These are phyloP conservation scores for Lycaena phlaeas DNA, from an alignment of 2,888 invertebrate genomes.

Conservation along the genomic window DNA sequence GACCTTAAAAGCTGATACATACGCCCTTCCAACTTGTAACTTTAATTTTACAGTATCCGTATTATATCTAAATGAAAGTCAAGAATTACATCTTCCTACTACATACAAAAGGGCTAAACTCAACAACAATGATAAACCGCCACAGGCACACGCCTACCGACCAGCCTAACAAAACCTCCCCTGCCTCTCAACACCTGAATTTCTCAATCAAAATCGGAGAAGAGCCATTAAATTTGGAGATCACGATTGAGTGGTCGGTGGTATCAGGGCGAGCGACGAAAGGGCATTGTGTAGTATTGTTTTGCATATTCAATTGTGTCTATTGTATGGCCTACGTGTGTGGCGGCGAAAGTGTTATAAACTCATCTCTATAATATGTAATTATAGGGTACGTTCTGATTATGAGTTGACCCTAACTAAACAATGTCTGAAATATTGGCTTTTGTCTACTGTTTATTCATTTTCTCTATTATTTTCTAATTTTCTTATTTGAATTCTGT, in stretches of 20 bases:
- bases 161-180: constrained; percentile 33
- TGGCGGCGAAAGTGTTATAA: constrained; percentile 27
- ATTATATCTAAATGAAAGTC: background rate
- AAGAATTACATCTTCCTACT: constrained; percentile 26
- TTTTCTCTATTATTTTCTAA: too few species aligned
- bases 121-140: constrained; percentile 55
- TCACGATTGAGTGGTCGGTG: constrained; percentile 35
- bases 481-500: too few species aligned
- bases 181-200: constrained; percentile 17
- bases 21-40: background rate
- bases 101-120: constrained; percentile 38
- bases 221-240: constrained; percentile 27
- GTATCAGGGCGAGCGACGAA: constrained; percentile 64
- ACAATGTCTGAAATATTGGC: too few species aligned
- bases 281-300: constrained; percentile 68
- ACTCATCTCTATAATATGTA: background rate
- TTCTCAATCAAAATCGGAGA: constrained; percentile 18
- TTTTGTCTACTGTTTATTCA: too few species aligned
- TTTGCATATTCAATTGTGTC: constrained; percentile 68
- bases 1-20: too few species aligned
- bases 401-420: too few species aligned
- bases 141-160: constrained; percentile 14
- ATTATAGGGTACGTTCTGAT: too few species aligned
- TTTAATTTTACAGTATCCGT: too few species aligned
- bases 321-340: constrained; percentile 66